These are phyloP conservation scores for Actinernus sp. DNA, from an alignment of 92 coral and sea anemone species.

Conservation along the genomic window DNA sequence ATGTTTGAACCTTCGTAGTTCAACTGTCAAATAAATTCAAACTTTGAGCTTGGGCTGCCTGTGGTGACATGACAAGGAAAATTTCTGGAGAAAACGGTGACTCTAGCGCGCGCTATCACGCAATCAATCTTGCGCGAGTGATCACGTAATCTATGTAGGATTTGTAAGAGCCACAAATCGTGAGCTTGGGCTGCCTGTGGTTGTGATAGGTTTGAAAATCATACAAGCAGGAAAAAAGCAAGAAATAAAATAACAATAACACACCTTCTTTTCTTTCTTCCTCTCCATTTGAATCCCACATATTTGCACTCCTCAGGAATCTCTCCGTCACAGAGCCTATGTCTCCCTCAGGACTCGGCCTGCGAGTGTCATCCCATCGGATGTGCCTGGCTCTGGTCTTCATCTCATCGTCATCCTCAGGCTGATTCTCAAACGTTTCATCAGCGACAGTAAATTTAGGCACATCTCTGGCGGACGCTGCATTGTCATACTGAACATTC, in stretches of 20 bases:
- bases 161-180: too few relatives aligned
- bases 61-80: too few relatives aligned
- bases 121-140: too few relatives aligned
- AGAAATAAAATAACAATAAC: neutral
- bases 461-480: constrained; percentile 89
- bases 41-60: too few relatives aligned
- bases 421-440: constrained; percentile 65
- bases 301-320: constrained; percentile 74
- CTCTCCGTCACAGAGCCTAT: constrained; percentile 90
- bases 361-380: constrained; percentile 86
- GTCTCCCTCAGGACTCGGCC: constrained; percentile 78
- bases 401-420: constrained; percentile 40
- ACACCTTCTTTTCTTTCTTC: constrained; percentile 57
- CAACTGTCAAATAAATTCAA: too few relatives aligned
- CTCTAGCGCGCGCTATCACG: too few relatives aligned
- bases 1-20: too few relatives aligned
- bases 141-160: too few relatives aligned
- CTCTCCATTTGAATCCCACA: constrained; percentile 70
- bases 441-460: constrained; percentile 82
- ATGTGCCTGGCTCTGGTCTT: constrained; percentile 55
- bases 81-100: too few relatives aligned
- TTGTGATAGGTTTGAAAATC: too few relatives aligned
- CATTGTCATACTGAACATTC: constrained; percentile 70
- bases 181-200: too few relatives aligned
- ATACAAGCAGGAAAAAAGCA: too few relatives aligned